Evolutionary conservation across 2,113 vertebrate species (phyloP).

Genomic region (Donacobius atricapilla): DNA sequence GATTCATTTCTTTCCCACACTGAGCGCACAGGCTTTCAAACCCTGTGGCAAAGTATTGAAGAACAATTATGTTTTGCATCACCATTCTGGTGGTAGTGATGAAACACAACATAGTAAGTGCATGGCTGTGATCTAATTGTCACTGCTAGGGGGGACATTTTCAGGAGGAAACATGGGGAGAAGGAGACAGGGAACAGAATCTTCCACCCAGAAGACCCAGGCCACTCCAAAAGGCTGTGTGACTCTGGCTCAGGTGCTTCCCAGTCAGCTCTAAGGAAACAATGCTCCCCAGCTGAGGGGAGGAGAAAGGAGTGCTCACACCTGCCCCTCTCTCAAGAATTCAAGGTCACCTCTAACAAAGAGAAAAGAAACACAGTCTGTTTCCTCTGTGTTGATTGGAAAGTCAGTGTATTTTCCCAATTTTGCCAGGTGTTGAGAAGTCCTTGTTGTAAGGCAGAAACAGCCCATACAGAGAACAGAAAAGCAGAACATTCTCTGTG

Average conservation of each 20-base stretch:
- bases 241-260: neutral
- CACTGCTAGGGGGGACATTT: neutral
- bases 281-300: neutral
- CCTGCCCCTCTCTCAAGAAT: neutral
- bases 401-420: neutral
- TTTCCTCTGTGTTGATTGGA: neutral
- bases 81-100: neutral
- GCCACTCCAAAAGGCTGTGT: neutral
- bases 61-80: neutral
- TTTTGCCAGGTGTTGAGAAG: neutral
- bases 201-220: neutral
- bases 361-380: neutral
- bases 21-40: constrained; percentile 79
- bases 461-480: neutral
- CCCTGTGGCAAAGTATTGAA: constrained; percentile 63
- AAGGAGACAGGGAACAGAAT: neutral
- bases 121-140: neutral
- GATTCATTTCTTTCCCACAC: constrained; percentile 83
- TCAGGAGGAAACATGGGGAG: neutral
- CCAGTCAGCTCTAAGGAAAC: neutral
- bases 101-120: neutral
- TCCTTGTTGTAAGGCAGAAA: neutral
- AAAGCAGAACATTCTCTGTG: neutral
- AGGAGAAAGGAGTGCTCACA: neutral
- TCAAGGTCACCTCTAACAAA: neutral